Evolutionary conservation across 2,888 invertebrate genomes (phyloP).

Genomic region (Ochropleura leucogaster): DNA sequence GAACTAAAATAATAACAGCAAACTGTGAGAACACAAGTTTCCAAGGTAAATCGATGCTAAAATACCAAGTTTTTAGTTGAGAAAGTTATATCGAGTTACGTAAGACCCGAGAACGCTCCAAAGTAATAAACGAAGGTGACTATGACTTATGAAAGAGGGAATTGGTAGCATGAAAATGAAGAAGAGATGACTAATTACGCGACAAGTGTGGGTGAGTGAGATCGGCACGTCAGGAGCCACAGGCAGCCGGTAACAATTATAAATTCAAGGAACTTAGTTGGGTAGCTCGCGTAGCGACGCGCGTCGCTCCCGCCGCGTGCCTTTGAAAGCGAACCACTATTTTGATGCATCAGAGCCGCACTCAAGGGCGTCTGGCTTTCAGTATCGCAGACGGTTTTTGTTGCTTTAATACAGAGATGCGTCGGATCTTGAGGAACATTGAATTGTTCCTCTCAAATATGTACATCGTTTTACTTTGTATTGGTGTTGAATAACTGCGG

Average conservation of each 20-base stretch:
- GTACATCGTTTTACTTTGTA: constrained; percentile 28
- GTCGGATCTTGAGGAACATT: constrained; percentile 58
- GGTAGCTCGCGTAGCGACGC: constrained; percentile 35
- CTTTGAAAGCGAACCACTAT: constrained; percentile 69
- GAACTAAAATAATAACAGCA: constrained; percentile 52
- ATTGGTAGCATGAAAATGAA: constrained; percentile 56
- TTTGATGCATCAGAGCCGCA: constrained; percentile 68
- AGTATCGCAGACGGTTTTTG: constrained; percentile 70
- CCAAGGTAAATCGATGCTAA: constrained; percentile 60
- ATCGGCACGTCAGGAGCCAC: constrained; percentile 62
- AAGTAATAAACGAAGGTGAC: constrained; percentile 57
- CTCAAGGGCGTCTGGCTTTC: constrained; percentile 77
- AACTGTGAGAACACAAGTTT: constrained; percentile 44
- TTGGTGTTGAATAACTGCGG: constrained; percentile 27
- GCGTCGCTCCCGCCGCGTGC: constrained; percentile 51
- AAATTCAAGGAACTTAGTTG: constrained; percentile 70
- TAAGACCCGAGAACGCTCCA: constrained; percentile 43
- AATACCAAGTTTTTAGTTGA: constrained; percentile 51
- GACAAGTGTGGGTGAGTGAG: constrained; percentile 57
- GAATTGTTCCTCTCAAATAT: constrained; percentile 55
- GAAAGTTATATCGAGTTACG: constrained; percentile 50
- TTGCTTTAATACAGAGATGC: constrained; percentile 62
- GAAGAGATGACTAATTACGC: constrained; percentile 66
- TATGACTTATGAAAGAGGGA: constrained; percentile 46
- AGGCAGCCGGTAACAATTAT: constrained; percentile 70